phyloP scores from a whole-genome alignment of 2,888 invertebrate genomes.

The Drosophila robusta region DNA sequence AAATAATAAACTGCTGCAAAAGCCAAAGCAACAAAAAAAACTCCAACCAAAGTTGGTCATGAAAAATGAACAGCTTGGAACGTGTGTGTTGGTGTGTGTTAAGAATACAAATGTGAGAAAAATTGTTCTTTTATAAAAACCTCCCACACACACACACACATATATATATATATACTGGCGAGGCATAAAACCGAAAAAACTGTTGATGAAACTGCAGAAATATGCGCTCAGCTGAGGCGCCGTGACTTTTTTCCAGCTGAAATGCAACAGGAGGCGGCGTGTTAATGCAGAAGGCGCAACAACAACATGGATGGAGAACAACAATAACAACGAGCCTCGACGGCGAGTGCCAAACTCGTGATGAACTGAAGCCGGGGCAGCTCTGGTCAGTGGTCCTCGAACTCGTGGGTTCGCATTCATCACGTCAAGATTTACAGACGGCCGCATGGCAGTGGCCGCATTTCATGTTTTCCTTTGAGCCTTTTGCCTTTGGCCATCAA shows the following conservation, averaged over 20 bases:
- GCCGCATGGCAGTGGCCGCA: slow-evolving; percentile 38
- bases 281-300: slow-evolving; percentile 59
- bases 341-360: slow-evolving; percentile 56
- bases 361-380: slow-evolving; percentile 50
- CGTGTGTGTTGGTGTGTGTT: slow-evolving; percentile 31
- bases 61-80: slow-evolving; percentile 51
- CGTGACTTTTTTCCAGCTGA: slow-evolving; percentile 43
- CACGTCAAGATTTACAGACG: slow-evolving; percentile 45
- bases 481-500: slow-evolving; percentile 19
- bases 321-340: slow-evolving; percentile 44
- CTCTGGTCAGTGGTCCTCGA: slow-evolving; percentile 35
- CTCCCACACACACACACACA: not conserved
- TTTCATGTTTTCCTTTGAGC: slow-evolving; percentile 65
- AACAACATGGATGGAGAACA: slow-evolving; percentile 4
- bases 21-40: slow-evolving; percentile 13
- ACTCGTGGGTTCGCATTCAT: slow-evolving; percentile 35
- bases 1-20: slow-evolving; percentile 43
- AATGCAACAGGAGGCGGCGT: slow-evolving; percentile 70
- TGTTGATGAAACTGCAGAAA: slow-evolving; percentile 38
- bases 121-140: slow-evolving; percentile 23
- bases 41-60: slow-evolving; percentile 45
- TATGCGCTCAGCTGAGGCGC: slow-evolving; percentile 23
- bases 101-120: slow-evolving; percentile 67
- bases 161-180: slow-evolving; percentile 18
- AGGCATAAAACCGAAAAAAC: slow-evolving; percentile 53